A percentile compares a stretch with the other conserved stretches of the same genome.
These are phyloP conservation scores for Thalassaphorura encarpata DNA, from an alignment of 1,140 invertebrate species.

Conservation along the genomic window DNA sequence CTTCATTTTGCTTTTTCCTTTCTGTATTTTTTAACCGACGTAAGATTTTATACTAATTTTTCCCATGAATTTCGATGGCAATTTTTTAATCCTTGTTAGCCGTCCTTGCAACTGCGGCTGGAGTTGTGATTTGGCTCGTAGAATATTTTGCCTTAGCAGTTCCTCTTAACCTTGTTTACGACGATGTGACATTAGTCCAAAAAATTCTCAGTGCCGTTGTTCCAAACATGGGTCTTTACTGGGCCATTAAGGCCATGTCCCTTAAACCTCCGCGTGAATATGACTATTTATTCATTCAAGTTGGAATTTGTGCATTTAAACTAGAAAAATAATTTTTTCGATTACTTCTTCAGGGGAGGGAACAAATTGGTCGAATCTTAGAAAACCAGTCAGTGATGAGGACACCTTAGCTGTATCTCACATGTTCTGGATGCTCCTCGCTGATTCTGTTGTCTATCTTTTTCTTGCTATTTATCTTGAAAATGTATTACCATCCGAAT, in stretches of 20 bases:
- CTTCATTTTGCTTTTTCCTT: conserved; percentile 13
- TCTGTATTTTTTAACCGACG: background rate
- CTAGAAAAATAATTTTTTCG: background rate
- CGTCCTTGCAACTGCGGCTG: conserved; percentile 21
- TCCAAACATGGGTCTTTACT: conserved; percentile 25
- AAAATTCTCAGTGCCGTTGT: conserved; percentile 18
- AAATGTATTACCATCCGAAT: no score
- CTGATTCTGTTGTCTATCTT: no score
- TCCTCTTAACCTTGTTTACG: conserved; percentile 12
- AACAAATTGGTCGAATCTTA: no score
- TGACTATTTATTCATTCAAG: no score
- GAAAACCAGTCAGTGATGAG: no score
- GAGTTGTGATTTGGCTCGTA: conserved; percentile 25
- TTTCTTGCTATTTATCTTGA: no score
- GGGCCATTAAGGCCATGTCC: conserved; percentile 23
- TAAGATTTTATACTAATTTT: background rate
- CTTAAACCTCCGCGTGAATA: no score
- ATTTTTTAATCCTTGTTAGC: conserved; percentile 20
- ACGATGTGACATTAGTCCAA: background rate
- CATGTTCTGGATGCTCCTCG: no score
- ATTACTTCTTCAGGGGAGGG: no score
- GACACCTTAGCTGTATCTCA: no score
- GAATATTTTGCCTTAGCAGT: conserved; percentile 12
- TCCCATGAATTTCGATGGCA: background rate
- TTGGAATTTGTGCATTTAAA: no score